Conservation (phyloP, 2,888 invertebrate genomes). For the Drosophila aldrichi region DNA sequence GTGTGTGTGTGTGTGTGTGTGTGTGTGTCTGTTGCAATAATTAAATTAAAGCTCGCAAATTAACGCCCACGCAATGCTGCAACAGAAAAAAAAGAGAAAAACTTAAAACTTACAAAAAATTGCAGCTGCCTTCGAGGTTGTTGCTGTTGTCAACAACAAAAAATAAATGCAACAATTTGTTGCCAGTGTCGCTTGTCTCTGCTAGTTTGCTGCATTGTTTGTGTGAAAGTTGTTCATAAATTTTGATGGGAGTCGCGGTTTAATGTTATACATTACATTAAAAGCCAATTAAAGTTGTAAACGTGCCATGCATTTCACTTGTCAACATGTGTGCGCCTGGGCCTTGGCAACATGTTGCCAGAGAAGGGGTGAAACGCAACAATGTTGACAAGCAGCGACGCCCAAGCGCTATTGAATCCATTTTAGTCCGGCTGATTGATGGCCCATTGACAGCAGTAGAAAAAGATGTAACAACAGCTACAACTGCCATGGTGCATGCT, state of each 20-base stretch:
- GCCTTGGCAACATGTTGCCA: constrained; percentile 61
- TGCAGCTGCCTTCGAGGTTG: background rate
- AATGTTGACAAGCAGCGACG: constrained; percentile 26
- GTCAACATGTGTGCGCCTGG: constrained; percentile 38
- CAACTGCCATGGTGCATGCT: constrained; percentile 59
- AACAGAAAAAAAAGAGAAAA: background rate
- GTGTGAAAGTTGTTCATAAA: constrained; percentile 63
- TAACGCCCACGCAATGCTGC: constrained; percentile 42
- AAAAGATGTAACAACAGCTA: constrained; percentile 1
- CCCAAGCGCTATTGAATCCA: constrained; percentile 45
- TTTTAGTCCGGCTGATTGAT: constrained; percentile 65
- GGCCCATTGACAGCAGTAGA: constrained; percentile 42
- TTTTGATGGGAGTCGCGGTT: constrained; percentile 37
- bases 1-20: background rate
- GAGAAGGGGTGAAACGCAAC: constrained; percentile 12
- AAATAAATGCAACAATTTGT: constrained; percentile 59
- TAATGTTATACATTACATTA: constrained; percentile 70
- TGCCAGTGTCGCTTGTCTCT: constrained; percentile 16
- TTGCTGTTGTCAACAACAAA: constrained; percentile 14
- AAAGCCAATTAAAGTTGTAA: constrained; percentile 56
- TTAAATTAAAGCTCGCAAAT: constrained; percentile 50
- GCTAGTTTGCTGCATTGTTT: constrained; percentile 49
- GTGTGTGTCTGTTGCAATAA: constrained; percentile 34
- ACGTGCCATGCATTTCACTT: constrained; percentile 63
- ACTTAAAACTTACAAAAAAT: background rate